Conservation (phyloP, 2,113 vertebrate genomes). For the Centrocercus urophasianus region DNA sequence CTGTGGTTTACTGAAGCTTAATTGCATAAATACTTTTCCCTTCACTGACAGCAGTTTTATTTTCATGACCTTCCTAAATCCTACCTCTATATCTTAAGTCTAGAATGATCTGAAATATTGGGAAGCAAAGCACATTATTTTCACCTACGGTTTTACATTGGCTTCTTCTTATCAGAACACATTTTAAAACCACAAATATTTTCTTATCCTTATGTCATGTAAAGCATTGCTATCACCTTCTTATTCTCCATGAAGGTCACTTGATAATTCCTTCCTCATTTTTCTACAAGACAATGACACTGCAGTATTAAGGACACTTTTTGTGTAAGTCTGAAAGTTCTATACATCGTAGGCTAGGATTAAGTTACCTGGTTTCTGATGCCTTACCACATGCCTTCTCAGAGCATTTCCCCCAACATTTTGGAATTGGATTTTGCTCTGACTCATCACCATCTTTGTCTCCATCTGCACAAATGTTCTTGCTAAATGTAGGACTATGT, state of each 20-base stretch:
- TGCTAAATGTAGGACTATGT: neutral
- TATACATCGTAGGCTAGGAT: neutral
- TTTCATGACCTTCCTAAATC: slow-evolving; percentile 57
- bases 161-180: neutral
- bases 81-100: slow-evolving; percentile 23
- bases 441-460: neutral
- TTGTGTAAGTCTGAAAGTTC: neutral
- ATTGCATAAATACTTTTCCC: slow-evolving; percentile 3
- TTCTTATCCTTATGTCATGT: neutral
- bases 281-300: neutral
- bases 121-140: neutral
- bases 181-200: neutral
- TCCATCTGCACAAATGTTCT: neutral
- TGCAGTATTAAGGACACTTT: neutral
- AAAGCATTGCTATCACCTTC: neutral
- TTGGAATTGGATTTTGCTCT: neutral
- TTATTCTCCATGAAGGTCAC: neutral
- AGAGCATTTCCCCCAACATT: neutral
- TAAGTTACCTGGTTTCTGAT: neutral
- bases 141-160: neutral
- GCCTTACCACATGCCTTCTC: neutral
- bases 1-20: slow-evolving; percentile 40
- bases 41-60: slow-evolving; percentile 17
- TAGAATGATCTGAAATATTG: neutral
- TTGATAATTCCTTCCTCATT: neutral